Percentiles rank a stretch among this genome's conserved stretches.
These are phyloP conservation scores for Apamea epomidion DNA, from an alignment of 2,888 invertebrate species.

Conservation along the genomic window DNA sequence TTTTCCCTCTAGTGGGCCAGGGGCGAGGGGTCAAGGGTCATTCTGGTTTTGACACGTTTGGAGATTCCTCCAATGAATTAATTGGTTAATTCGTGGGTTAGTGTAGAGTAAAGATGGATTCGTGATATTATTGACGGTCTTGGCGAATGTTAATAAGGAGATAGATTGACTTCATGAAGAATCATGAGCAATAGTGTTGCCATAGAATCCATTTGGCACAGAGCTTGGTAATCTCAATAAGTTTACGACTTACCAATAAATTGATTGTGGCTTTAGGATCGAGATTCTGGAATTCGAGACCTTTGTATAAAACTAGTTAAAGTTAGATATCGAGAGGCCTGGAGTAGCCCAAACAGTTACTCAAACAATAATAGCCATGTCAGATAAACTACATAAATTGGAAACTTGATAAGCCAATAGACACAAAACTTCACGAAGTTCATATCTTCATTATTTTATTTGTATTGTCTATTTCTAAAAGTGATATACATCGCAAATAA, in stretches of 20 bases:
- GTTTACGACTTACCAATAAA: constrained; percentile 15
- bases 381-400: constrained; percentile 19
- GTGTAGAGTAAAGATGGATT: not conserved
- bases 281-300: not conserved
- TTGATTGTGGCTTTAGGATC: not conserved
- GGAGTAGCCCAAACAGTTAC: not conserved
- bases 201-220: constrained; percentile 28
- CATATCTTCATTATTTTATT: constrained; percentile 47
- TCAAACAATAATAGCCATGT: constrained; percentile 34
- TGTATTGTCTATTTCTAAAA: constrained; percentile 48
- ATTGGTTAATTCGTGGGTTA: constrained; percentile 19
- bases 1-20: constrained; percentile 43
- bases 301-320: not conserved
- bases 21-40: constrained; percentile 39
- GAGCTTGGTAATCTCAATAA: constrained; percentile 5
- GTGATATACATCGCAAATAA: constrained; percentile 54
- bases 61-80: constrained; percentile 33
- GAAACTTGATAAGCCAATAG: constrained; percentile 27
- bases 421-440: constrained; percentile 15
- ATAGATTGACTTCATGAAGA: constrained; percentile 5
- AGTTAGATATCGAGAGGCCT: not conserved
- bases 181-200: not conserved
- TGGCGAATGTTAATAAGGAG: constrained; percentile 4
- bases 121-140: constrained; percentile 4
- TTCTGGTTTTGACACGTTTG: constrained; percentile 30